Evolutionary conservation across 2,888 invertebrate species (phyloP).

Genomic region (Endotricha flammealis): DNA sequence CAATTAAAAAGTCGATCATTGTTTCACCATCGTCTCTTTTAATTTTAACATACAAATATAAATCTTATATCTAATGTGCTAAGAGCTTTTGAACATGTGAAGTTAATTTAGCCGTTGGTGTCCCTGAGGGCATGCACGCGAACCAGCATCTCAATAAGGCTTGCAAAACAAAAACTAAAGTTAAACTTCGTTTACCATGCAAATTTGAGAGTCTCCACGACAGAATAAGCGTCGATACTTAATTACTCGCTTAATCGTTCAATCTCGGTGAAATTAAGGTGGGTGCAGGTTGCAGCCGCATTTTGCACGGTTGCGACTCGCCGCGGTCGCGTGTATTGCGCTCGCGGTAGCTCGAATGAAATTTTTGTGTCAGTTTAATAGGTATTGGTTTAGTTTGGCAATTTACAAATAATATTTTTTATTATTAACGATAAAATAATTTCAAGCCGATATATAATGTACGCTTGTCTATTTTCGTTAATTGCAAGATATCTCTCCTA

Average conservation of each 20-base stretch:
- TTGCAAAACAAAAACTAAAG: conserved; percentile 68
- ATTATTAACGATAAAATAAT: too few species aligned
- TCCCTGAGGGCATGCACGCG: conserved; percentile 60
- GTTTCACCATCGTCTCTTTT: conserved; percentile 22
- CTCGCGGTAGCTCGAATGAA: background rate
- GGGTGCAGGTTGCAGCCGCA: conserved; percentile 46
- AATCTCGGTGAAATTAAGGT: conserved; percentile 57
- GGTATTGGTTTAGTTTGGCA: background rate
- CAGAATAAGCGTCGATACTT: conserved; percentile 76
- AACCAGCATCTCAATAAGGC: conserved; percentile 68
- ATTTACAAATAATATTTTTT: background rate
- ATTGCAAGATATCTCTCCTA: too few species aligned
- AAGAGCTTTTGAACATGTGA: conserved; percentile 19
- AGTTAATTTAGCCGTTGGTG: conserved; percentile 25
- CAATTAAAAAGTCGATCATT: conserved; percentile 72
- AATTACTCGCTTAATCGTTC: conserved; percentile 76
- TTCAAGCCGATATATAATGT: too few species aligned
- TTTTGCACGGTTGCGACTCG: conserved; percentile 18
- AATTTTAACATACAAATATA: conserved; percentile 16
- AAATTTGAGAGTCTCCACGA: conserved; percentile 75
- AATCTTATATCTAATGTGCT: conserved; percentile 29
- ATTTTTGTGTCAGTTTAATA: background rate
- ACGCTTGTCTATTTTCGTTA: too few species aligned
- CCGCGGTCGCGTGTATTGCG: too few species aligned
- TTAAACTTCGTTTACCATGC: conserved; percentile 78